Evolutionary conservation across 2,113 vertebrate genomes (phyloP), one percentile per base, ranked within the genome.

Genomic region (Caranx melampygus): DNA sequence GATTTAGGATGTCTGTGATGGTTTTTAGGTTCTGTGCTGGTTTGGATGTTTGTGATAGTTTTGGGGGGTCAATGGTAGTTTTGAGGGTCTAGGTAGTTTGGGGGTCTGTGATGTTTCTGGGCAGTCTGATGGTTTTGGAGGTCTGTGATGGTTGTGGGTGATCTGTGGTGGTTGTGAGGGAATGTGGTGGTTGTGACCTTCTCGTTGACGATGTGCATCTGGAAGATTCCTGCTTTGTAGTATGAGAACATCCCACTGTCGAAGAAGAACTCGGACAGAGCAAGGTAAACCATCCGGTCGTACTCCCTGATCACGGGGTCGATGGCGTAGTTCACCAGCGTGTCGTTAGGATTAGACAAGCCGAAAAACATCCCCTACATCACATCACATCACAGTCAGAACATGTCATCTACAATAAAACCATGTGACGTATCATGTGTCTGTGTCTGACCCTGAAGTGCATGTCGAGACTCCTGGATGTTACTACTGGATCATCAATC

Each of bases 221-320:
- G 84, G 84, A 99, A 95, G 21, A 96, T 88, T 0, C 95, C 96
- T 0, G 96, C 97, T 71, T 64, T 95, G 94, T 94, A 98, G 91
- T 99, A 99, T 0, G 97, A 89, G 0, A 94, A 95, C 95, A 99
- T 93, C 12, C 96, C 98, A 0, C 97, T 97, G 87, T 99, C 97
- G 0, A 99, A 99, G 92, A 99, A 99, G 88, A 95, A 97, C 89
- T 99, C 98, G 0, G 98, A 99, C 75, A 99, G 95, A 6, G 96
- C 96, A 3, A 98, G 89, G 0, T 99, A 98, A 20, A 99, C 96
- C 98, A 99, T 99, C 34, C 96, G 93, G 61, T 97, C 94, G 0
- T 95, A 95, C 78, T 97, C 95, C 45, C 87, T 94, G 88, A 99
- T 90, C 35, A 96, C 82, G 0, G 97, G 97, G 67, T 96, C 95